Percentiles rank a stretch among this genome's conserved stretches.
Evolutionary conservation across 2,797 vertebrate genomes (phyloP).

Genomic region (Trematomus bernacchii): DNA sequence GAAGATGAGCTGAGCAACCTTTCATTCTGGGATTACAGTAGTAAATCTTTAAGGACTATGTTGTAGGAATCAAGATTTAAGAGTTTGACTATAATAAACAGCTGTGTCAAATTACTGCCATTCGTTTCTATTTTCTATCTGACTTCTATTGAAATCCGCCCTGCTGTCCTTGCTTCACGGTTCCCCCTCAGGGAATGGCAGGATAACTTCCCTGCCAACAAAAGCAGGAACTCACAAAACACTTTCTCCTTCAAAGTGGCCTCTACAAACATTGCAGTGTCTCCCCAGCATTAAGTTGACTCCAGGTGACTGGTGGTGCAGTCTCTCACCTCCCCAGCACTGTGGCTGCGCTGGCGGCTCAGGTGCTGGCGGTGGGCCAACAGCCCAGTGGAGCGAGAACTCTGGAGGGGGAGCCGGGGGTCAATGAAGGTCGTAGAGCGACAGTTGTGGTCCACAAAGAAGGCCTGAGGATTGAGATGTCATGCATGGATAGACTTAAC

Average conservation of each 20-base stretch:
- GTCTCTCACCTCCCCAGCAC: slow-evolving; percentile 93
- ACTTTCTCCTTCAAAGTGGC: slow-evolving; percentile 16
- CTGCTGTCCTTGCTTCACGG: neutral
- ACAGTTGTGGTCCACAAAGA: slow-evolving; percentile 99
- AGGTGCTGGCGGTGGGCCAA: slow-evolving; percentile 95
- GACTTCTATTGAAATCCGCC: neutral
- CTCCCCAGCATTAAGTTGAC: slow-evolving; percentile 18
- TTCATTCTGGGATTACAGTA: neutral
- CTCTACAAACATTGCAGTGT: slow-evolving; percentile 32
- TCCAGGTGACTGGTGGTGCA: slow-evolving; percentile 27
- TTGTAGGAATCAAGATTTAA: neutral
- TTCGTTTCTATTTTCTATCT: neutral
- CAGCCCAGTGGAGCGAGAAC: slow-evolving; percentile 91
- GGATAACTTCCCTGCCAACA: neutral
- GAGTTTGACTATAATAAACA: neutral
- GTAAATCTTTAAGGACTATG: neutral
- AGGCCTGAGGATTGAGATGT: slow-evolving; percentile 84
- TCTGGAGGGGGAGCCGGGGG: slow-evolving; percentile 95
- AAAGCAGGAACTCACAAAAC: slow-evolving; percentile 18
- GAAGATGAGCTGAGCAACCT: neutral
- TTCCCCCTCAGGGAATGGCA: neutral
- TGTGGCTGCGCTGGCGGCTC: slow-evolving; percentile 96
- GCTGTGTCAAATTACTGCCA: neutral
- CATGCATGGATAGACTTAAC: neutral
- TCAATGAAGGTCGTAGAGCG: slow-evolving; percentile 98